These are phyloP conservation scores for Neomonachus schauinslandi DNA, from an alignment of 2,113 vertebrate species.

Conservation along the genomic window DNA sequence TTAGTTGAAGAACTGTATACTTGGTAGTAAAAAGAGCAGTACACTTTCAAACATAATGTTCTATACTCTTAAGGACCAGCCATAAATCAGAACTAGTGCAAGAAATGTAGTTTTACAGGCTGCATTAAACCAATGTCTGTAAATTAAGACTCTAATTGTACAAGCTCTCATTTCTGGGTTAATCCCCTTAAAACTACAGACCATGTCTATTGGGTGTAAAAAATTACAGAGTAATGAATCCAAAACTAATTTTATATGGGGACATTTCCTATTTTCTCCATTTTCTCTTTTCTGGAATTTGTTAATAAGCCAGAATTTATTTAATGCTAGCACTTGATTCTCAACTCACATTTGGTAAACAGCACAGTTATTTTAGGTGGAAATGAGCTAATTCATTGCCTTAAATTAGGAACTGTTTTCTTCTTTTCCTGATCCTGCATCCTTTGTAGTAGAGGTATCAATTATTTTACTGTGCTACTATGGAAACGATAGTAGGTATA, in stretches of 20 bases:
- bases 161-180: background rate
- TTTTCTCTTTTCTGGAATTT: background rate
- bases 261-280: background rate
- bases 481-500: background rate
- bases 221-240: background rate
- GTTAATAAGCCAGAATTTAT: slow-evolving; percentile 4
- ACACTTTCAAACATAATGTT: background rate
- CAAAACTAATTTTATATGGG: background rate
- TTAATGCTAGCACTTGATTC: background rate
- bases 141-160: background rate
- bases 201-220: background rate
- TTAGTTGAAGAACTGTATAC: background rate
- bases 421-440: background rate
- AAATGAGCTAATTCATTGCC: background rate
- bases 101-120: background rate
- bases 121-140: background rate
- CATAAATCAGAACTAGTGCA: background rate
- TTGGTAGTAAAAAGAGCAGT: background rate
- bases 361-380: background rate
- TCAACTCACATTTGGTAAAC: background rate
- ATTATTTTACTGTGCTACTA: background rate
- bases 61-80: background rate
- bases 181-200: background rate
- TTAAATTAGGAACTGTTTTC: background rate
- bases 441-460: background rate